Base-by-base conservation (phyloP, 2,888 invertebrate species). In the Nebria salina region DNA sequence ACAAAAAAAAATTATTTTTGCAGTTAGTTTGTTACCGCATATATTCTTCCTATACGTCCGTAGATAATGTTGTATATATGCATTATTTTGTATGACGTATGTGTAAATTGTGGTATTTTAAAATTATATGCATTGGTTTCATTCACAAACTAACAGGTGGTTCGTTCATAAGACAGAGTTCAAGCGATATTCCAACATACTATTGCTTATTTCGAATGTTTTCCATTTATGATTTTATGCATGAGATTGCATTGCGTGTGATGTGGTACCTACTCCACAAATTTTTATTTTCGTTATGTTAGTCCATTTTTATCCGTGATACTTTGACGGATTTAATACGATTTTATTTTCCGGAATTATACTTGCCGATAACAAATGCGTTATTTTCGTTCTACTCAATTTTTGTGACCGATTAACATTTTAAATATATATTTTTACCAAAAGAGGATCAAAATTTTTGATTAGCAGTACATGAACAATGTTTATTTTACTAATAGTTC, bases 91-190 rank as follows among this genome's bases (percentile, higher is more conserved):
- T 70, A 25, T 70, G 20, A 9, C 13, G 25, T 70, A 34, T 26
- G 70, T 70, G 70, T 70, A 34, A 13, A 70, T 25, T 26, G 26
- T 54, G 72, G 72, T 72, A 77, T 77, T 75, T 72, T 41, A 77
- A 76, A 77, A 72, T 70, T 65, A 66, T 65, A 65, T 54, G 20
- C 73, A 20, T 26, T 11, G 70, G 74, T 74, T 75, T 80, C 80
- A 80, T 80, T 80, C 80, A 80, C 68, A 68, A 75, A 76, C 81
- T 81, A 81, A 81, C 81, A 81, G 81, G 81, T 81, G 81, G 81
- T 81, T 81, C 81, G 76, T 73, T 81, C 75, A 75, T 54, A 54
- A 73, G 73, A 34, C 42, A 26, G 70, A 26, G 20, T 70, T 25
- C 34, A 8, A 26, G 70, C 15, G 70, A 1, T 54, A 1, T 70